phyloP scores from a whole-genome alignment of 2,113 vertebrate genomes.

The Sebastes schlegelii region DNA sequence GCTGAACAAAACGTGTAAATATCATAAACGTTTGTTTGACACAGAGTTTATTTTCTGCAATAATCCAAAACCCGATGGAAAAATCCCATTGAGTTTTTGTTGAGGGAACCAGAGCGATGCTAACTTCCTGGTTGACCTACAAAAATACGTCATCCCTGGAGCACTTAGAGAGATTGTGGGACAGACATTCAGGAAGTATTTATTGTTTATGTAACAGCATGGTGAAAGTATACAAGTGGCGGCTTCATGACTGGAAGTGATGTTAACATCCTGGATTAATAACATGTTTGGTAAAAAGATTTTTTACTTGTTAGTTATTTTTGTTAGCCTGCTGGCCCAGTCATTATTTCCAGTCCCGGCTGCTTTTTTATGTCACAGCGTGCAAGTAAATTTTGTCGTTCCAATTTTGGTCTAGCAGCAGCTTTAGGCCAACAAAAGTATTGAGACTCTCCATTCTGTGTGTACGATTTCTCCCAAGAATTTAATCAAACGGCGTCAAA shows the following conservation, averaged over 20 bases:
- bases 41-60: too few species aligned
- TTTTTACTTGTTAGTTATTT: conserved; percentile 25
- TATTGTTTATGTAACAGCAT: not conserved
- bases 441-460: conserved; percentile 33
- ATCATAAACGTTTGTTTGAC: too few species aligned
- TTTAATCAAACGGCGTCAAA: conserved; percentile 48
- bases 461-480: conserved; percentile 34
- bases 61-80: too few species aligned
- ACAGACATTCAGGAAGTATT: conserved; percentile 3
- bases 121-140: too few species aligned
- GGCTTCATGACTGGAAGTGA: not conserved
- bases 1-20: too few species aligned
- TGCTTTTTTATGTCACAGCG: conserved; percentile 19
- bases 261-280: not conserved
- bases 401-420: conserved; percentile 27
- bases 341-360: conserved; percentile 37
- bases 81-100: too few species aligned
- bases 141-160: too few species aligned
- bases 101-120: too few species aligned
- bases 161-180: not conserved
- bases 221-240: not conserved
- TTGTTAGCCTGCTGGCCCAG: conserved; percentile 5
- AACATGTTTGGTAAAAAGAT: not conserved
- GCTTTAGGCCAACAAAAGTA: conserved; percentile 55
- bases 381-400: conserved; percentile 17